These are phyloP conservation scores for Vulpes ferrilata DNA, from an alignment of 2,113 vertebrate species.

Conservation along the genomic window DNA sequence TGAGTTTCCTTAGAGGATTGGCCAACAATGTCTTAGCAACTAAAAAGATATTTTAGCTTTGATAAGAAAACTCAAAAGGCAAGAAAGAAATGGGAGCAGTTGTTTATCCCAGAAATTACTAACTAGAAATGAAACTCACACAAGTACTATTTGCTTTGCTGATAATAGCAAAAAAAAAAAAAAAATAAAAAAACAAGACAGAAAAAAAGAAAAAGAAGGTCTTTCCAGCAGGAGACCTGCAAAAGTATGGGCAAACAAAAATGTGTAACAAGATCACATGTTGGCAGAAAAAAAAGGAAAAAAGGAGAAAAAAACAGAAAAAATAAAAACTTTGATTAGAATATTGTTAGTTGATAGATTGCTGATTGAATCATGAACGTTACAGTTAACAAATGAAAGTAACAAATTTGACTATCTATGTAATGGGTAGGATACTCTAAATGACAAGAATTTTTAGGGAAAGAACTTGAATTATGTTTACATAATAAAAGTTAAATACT, in stretches of 20 bases:
- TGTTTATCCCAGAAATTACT: not conserved
- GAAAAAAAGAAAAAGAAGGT: no score
- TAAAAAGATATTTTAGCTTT: not conserved
- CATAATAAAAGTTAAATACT: conserved; percentile 27
- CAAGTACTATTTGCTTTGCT: not conserved
- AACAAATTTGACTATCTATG: not conserved
- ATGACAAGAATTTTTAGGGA: not conserved
- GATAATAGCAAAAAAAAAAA: no score
- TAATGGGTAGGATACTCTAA: not conserved
- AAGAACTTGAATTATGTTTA: not conserved
- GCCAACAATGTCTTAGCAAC: not conserved
- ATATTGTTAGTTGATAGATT: not conserved
- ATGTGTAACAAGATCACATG: not conserved
- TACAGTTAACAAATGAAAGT: not conserved
- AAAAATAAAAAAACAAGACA: not conserved
- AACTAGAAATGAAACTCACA: not conserved
- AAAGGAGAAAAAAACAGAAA: no score
- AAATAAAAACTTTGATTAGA: not conserved
- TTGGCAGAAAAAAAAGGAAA: not conserved
- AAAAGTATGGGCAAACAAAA: not conserved
- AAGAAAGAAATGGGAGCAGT: not conserved
- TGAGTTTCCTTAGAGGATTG: not conserved
- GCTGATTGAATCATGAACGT: not conserved
- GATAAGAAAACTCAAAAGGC: not conserved
- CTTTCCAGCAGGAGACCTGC: not conserved